A percentile compares a stretch with the other conserved stretches of the same genome.
Conservation (phyloP, 2,113 vertebrate genomes). For the Nestor notabilis region DNA sequence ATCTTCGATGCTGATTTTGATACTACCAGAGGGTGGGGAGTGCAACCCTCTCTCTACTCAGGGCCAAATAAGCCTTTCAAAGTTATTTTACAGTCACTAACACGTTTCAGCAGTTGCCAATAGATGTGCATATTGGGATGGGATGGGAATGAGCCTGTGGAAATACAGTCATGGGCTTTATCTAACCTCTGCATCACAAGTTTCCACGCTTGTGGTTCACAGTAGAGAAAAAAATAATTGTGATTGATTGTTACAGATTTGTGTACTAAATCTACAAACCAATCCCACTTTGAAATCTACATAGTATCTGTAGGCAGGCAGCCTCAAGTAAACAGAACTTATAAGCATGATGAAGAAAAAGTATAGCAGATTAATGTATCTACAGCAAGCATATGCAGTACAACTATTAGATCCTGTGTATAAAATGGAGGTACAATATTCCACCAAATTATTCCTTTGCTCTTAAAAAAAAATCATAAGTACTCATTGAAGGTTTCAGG, state of each 20-base stretch:
- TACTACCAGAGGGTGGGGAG: background rate
- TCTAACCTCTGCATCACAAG: background rate
- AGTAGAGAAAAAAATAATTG: background rate
- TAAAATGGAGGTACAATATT: background rate
- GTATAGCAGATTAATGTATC: background rate
- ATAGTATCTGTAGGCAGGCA: background rate
- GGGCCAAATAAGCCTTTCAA: background rate
- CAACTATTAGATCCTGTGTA: background rate
- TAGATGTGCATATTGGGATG: background rate
- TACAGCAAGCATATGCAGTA: background rate
- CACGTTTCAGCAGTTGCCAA: background rate
- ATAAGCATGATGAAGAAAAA: fast-evolving
- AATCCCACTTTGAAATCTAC: background rate
- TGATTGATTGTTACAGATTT: background rate
- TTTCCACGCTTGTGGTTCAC: background rate
- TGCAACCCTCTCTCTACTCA: background rate
- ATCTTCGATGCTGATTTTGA: background rate
- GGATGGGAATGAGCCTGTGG: background rate
- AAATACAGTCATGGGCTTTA: background rate
- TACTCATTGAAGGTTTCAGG: background rate
- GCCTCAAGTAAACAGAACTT: background rate
- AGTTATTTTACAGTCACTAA: background rate
- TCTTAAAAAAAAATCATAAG: background rate
- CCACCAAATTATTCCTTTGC: background rate
- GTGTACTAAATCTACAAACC: background rate